These are phyloP conservation scores for Nomada goodeniana DNA, from an alignment of 2,888 invertebrate genomes.

Conservation along the genomic window DNA sequence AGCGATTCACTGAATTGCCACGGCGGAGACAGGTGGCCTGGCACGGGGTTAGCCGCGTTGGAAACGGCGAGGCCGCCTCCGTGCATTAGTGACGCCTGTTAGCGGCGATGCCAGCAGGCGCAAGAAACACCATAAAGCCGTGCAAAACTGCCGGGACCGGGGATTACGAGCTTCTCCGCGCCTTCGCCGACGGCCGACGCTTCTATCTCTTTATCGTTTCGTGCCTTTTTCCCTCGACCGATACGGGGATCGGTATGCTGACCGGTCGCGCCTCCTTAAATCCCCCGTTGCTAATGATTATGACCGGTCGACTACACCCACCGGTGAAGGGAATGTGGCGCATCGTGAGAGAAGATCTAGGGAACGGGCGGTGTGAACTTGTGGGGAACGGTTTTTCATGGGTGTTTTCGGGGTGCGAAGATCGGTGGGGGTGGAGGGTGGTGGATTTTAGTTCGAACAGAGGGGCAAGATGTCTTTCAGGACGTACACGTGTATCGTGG, in stretches of 20 bases:
- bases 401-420: too few relatives aligned
- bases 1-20: conserved; percentile 68
- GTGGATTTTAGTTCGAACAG: too few relatives aligned
- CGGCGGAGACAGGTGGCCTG: conserved; percentile 62
- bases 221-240: conserved; percentile 29
- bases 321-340: too few relatives aligned
- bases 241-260: conserved; percentile 48
- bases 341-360: too few relatives aligned
- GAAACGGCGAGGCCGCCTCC: conserved; percentile 48
- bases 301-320: neutral
- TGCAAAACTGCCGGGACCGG: conserved; percentile 61
- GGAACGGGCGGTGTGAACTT: too few relatives aligned
- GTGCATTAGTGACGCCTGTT: conserved; percentile 71
- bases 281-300: conserved; percentile 31
- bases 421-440: too few relatives aligned
- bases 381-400: too few relatives aligned
- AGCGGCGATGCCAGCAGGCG: conserved; percentile 61
- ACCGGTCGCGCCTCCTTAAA: conserved; percentile 18
- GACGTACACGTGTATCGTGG: too few relatives aligned
- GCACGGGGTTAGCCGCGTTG: conserved; percentile 39
- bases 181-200: conserved; percentile 31
- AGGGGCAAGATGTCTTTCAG: too few relatives aligned
- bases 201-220: conserved; percentile 63
- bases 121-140: conserved; percentile 72
- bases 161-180: conserved; percentile 63